Percentiles rank a stretch among this genome's conserved stretches.
Evolutionary conservation across 2,888 invertebrate species (phyloP).

Genomic region (Therioaphis trifolii): DNA sequence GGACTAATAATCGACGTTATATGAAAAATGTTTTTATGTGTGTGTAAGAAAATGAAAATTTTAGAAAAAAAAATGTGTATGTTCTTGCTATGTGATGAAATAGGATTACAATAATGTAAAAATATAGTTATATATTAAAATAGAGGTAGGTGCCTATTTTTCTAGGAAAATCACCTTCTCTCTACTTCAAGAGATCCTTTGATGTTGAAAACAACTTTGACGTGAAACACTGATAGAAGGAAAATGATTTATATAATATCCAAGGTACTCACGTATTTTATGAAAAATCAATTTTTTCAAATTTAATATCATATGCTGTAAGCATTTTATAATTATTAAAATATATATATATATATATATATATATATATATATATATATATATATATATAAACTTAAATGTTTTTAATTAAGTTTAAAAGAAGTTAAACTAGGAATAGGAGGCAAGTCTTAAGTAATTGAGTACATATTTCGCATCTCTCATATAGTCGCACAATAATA

Average conservation of each 20-base stretch:
- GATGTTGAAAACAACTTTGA: slow-evolving; percentile 18
- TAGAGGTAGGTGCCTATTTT: not conserved
- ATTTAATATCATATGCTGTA: not conserved
- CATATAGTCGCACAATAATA: no score
- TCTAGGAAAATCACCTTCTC: not conserved
- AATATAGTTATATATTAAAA: not conserved
- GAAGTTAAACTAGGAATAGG: no score
- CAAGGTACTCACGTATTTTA: not conserved
- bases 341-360: no score
- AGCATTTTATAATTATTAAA: no score
- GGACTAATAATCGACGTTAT: no score
- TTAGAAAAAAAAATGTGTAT: not conserved
- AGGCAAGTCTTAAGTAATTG: no score
- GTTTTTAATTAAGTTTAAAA: no score
- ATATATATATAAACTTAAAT: no score
- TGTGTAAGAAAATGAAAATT: no score
- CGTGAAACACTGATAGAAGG: not conserved
- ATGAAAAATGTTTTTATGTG: no score
- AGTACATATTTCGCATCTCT: no score
- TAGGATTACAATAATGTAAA: not conserved
- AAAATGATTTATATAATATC: not conserved
- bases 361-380: not conserved
- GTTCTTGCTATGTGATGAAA: not conserved
- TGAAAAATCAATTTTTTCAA: not conserved
- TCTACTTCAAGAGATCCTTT: not conserved